Evolutionary conservation across 2,797 vertebrate genomes (phyloP).

Genomic region (Anas georgica): DNA sequence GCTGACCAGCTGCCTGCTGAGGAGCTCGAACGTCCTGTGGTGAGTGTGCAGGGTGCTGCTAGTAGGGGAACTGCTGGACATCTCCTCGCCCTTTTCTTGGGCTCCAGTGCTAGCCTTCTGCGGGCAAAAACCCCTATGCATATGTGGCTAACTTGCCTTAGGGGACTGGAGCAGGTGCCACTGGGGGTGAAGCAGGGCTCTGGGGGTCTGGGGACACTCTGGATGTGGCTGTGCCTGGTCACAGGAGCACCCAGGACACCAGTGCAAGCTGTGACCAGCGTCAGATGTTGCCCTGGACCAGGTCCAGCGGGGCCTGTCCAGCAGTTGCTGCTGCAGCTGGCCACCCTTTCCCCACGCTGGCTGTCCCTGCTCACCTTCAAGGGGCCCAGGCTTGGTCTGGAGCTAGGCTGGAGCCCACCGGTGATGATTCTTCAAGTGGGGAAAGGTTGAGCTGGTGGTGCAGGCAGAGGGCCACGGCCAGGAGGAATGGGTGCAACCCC

Average conservation of each 20-base stretch:
- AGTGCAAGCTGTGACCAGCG: not conserved
- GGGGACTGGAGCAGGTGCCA: not conserved
- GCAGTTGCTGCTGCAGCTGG: not conserved
- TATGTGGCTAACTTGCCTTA: fast-evolving
- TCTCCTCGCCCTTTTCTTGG: not conserved
- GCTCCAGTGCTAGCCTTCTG: not conserved
- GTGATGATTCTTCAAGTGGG: not conserved
- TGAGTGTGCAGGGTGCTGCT: conserved; percentile 3
- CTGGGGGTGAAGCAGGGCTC: not conserved
- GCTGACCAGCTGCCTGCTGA: not conserved
- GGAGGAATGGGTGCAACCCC: fast-evolving
- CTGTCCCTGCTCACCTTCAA: fast-evolving
- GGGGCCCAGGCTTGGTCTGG: not conserved
- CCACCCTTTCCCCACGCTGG: fast-evolving
- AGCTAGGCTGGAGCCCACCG: not conserved
- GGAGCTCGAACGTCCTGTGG: not conserved
- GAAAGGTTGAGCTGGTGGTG: not conserved
- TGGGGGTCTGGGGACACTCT: not conserved
- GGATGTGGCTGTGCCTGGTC: not conserved
- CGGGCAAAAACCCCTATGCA: not conserved
- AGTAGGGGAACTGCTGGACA: not conserved
- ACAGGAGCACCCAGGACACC: not conserved
- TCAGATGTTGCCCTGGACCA: not conserved
- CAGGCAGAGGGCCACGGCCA: not conserved
- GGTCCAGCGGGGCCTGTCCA: not conserved